A percentile compares a stretch with the other conserved stretches of the same genome.
These are phyloP conservation scores for Lathronympha strigana DNA, from an alignment of 2,888 invertebrate genomes.

Conservation along the genomic window DNA sequence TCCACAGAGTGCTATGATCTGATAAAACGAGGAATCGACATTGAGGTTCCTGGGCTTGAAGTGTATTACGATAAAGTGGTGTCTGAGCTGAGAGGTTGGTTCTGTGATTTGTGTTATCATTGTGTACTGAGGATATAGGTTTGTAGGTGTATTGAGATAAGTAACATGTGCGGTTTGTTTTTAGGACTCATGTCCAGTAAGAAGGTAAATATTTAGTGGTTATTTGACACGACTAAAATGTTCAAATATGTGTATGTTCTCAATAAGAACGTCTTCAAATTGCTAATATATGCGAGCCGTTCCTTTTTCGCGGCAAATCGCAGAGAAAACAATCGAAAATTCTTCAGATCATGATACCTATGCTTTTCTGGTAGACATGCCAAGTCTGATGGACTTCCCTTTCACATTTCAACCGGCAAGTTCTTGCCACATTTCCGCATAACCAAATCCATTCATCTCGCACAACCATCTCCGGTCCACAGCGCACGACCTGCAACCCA, in stretches of 20 bases:
- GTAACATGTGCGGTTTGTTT: slow-evolving; percentile 15
- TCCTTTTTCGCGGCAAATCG: too few species aligned
- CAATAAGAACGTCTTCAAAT: not conserved
- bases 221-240: not conserved
- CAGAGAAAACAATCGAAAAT: too few species aligned
- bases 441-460: slow-evolving; percentile 41
- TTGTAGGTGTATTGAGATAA: slow-evolving; percentile 14
- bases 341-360: too few species aligned
- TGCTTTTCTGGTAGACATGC: too few species aligned
- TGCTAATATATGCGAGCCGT: too few species aligned
- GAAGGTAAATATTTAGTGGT: slow-evolving; percentile 23
- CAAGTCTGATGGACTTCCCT: not conserved
- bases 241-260: not conserved
- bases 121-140: slow-evolving; percentile 15
- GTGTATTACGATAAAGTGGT: slow-evolving; percentile 85
- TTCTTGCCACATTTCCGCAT: slow-evolving; percentile 46
- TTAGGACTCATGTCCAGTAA: not conserved
- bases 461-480: slow-evolving; percentile 66
- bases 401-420: not conserved
- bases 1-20: slow-evolving; percentile 80
- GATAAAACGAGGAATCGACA: slow-evolving; percentile 78
- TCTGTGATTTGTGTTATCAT: slow-evolving; percentile 44
- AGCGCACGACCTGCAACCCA: slow-evolving; percentile 70
- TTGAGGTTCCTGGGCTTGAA: slow-evolving; percentile 81
- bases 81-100: slow-evolving; percentile 84